Percentiles rank a stretch among this genome's conserved stretches.
Conservation (phyloP, 2,888 invertebrate genomes). For the Clivina fossor region DNA sequence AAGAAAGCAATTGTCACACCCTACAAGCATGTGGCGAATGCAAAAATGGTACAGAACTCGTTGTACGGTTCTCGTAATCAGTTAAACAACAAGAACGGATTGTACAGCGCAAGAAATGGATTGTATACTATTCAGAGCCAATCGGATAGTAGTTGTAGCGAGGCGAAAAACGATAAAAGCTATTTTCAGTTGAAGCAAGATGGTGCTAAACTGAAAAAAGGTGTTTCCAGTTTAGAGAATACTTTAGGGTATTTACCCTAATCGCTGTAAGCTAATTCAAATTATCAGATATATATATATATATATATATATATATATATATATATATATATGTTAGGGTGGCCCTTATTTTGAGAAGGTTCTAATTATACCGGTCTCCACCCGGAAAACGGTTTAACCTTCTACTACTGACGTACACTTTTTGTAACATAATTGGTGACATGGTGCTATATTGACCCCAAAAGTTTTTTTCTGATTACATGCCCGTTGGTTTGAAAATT, state of each 20-base stretch:
- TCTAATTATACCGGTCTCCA: no score
- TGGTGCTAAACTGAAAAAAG: conserved; percentile 46
- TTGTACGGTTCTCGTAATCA: conserved; percentile 43
- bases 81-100: conserved; percentile 37
- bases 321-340: no score
- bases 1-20: conserved; percentile 29
- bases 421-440: no score
- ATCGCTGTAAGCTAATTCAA: no score
- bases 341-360: no score
- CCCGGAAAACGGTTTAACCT: no score
- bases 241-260: conserved; percentile 66
- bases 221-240: conserved; percentile 60
- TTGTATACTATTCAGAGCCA: conserved; percentile 54
- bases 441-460: no score
- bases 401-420: no score
- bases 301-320: no score
- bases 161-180: conserved; percentile 39
- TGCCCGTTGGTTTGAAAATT: no score
- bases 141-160: conserved; percentile 47
- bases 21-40: conserved; percentile 40
- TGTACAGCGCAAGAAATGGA: conserved; percentile 53
- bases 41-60: conserved; percentile 46
- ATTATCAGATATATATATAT: no score
- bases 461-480: no score
- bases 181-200: conserved; percentile 41